Base-by-base conservation (phyloP, 30 jellyfish, hydroid and myxozoan species). In the Catostylus mosaicus region DNA sequence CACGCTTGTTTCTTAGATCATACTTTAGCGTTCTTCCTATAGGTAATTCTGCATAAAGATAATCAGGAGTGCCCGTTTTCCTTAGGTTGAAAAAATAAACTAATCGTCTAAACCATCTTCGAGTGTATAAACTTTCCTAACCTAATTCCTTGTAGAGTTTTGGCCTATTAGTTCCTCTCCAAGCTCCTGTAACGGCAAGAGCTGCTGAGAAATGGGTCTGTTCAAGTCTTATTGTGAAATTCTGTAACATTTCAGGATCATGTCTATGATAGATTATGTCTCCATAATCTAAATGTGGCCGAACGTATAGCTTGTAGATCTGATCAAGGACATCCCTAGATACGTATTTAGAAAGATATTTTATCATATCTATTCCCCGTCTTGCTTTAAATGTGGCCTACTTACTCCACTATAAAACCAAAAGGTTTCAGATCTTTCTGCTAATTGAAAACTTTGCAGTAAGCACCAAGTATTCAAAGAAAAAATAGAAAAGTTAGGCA, bases 141-240 rank as follows among this genome's bases (percentile, higher is more conserved):
- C 79, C 89, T 6, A 78, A 64, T 78, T 78, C 89, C 59, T 76
- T 57, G 37, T 73, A 76, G 66, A 76, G 88, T 48, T 57, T 31
- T 57, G 30, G 46, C 50, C 88, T 78, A 32, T 45, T 78, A 14
- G 89, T 62, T 50, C 86, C 86, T 54, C 86, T 75, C 86, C 75
- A 75, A 7, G 61, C 86, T 20, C 86, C 86, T 23, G 86, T 26
- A 75, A 75, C 86, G 59, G 75, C 86, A 26, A 75, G 75, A 48
- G 86, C 75, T 33, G 74, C 75, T 54, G 86, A 51, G 86, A 47
- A 26, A 16, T 50, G 74, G 24, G 62, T 75, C 20, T 50, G 75
- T 47, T 29, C 75, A 14, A 72, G 50, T 72, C 84, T 72, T 45
- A 30, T 72, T 27, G 84, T 30, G 69, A 72, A 72, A 46, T 72